Base-by-base conservation (phyloP, 2,797 vertebrate genomes). In the Chelon auratus region DNA sequence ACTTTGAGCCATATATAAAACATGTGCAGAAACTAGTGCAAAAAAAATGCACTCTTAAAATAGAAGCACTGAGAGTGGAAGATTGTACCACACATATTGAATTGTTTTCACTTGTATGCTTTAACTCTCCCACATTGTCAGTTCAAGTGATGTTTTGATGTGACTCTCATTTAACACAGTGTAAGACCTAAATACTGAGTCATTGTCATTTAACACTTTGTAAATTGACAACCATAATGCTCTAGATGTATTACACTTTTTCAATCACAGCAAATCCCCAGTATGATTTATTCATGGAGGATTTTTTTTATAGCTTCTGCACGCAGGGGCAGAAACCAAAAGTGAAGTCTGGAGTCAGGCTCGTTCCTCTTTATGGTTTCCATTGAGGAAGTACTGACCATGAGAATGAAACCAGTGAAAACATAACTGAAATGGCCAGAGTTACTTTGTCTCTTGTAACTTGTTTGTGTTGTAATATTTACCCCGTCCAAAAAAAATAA, bases 331-430 rank as follows among this genome's bases (percentile, higher is more conserved):
- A 1, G 78, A 92, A 93, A 92, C 87, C 79, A 93, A 93, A 94
- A 93, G 88, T 83, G 86, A 93, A 90, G 91, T 93, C 91, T 84
- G 78, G 88, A 90, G 69, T 77, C 33, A 18, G 52, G 2, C 55
- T 81, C 83, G 91, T 95, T 94, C 94, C 93, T 78, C 87, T 93
- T 94, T 92, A 76, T 88, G 89, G 85, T 85, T 87, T 65, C 2
- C 78, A 84, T 87, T 89, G 91, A 89, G 93, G 94, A 95, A 95
- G 91, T 91, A 56, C 17, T 80, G 80, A 87, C 84, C 78, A 84
- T 88, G 89, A 88, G 82, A 89, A 77, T 82, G 83, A 91, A 91
- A 90, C 86, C 76, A 69, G 65, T 56, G 53, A 78, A 78, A 83
- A 82, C 68, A 69, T 62, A 56, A 72, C 60, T 42, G 57, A 82